phyloP scores from a whole-genome alignment of 2,888 invertebrate genomes.

The Limnephilus marmoratus region DNA sequence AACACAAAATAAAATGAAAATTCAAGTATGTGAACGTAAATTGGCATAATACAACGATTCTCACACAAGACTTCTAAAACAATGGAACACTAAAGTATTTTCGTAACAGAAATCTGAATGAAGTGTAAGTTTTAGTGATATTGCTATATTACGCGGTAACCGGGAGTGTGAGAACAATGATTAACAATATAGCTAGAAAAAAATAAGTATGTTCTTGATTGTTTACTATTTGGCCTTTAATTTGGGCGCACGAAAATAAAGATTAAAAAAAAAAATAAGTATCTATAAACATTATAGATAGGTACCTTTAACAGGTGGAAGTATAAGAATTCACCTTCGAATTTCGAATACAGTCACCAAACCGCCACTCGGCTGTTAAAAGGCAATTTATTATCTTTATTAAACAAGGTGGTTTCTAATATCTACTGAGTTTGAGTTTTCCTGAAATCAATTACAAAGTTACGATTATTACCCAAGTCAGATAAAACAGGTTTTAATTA shows the following conservation, averaged over 20 bases:
- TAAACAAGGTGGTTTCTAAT: neutral
- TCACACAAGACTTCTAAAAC: neutral
- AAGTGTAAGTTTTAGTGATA: constrained; percentile 9
- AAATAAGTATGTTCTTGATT: neutral
- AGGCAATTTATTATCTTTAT: neutral
- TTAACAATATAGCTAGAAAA: neutral
- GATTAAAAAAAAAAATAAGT: neutral
- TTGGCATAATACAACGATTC: neutral
- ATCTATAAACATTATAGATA: neutral
- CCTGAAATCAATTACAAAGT: neutral
- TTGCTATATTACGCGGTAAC: constrained; percentile 7
- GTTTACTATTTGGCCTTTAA: neutral
- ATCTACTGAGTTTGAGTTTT: neutral
- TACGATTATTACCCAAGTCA: neutral
- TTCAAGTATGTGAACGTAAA: neutral
- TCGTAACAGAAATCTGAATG: neutral
- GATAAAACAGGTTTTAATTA: neutral
- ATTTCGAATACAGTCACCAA: neutral
- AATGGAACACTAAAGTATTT: constrained; percentile 34
- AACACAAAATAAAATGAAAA: neutral
- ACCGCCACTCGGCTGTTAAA: neutral
- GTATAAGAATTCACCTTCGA: neutral
- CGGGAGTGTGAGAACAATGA: constrained; percentile 1
- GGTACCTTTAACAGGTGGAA: too few relatives aligned
- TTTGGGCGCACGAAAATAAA: neutral